Base-by-base conservation (phyloP, 2,113 vertebrate species). In the Sialia sialis region DNA sequence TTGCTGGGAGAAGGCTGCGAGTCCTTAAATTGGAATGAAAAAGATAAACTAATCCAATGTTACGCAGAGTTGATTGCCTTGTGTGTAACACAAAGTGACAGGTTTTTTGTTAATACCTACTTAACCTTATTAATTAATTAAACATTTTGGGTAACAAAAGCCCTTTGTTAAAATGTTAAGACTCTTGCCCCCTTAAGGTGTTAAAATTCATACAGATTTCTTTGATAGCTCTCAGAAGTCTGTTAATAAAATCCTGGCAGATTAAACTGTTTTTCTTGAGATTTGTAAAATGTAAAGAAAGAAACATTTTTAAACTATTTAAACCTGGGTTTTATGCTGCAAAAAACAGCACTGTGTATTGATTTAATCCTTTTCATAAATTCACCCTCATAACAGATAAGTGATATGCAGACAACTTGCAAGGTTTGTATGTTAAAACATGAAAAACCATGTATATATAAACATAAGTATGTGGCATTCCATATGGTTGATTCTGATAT, bases 81-180 rank as follows among this genome's bases (percentile, higher is more conserved):
- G n/a, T 77, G 41, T 6, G 2, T 91, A 95, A 94, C 51, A 91
- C 69, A 67, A 74, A 94, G 67, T 91, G 87, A 91, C 94, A 95
- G 79, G 17, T 23, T 92, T 94, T 77, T 91, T 91, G 63, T 94
- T 95, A 95, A 94, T 95, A 93, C 85, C 82, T 90, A 83, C 92
- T 94, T 97, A 95, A 78, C 93, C 93, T 97, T 93, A 91, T 90
- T 94, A 94, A 92, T 90, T 92, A 93, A 95, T 93, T 93, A 94
- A 94, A 91, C 25, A 43, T 86, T 93, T 93, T 93, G 55, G 36
- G 13, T 94, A 90, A 95, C 82, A 93, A 85, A 95, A 95, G 55
- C 78, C 55, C 56, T 91, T 95, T 93, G 75, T 91, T 95, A 77
- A 89, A 85, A 83, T 83, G n/a, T 81, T 96, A 87, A 93, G 77